Base-by-base conservation (phyloP, 1,140 invertebrate genomes). In the Gonioctena quinquepunctata region DNA sequence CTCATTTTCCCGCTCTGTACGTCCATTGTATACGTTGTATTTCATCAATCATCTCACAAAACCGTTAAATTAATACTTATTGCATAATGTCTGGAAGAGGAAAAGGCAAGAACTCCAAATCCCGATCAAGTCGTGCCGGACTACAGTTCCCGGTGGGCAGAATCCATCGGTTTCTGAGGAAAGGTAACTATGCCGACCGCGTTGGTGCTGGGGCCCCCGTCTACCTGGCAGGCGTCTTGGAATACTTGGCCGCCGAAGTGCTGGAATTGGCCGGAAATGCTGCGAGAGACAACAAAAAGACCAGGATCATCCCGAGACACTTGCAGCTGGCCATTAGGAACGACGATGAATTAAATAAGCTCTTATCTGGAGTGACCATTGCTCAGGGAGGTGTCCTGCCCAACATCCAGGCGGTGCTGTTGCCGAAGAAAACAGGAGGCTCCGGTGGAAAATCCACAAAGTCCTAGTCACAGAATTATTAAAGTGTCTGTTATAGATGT, bases 351-450 rank as follows among this genome's bases (percentile, higher is more conserved):
- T 84, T 96, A 72, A 93, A 92, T 78, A 90, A 74, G 80, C 85
- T 96, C 57, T 81, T 96, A n/a, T 87, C 89, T 50, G 91, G 92
- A 60, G 93, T 94, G 0, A 94, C 92, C 2, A 94, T 96, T 73
- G 91, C 93, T 8, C 89, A 94, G 80, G 93, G 93, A 70, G 94
- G 94, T 72, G 94, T 95, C 1, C 76, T 95, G 42, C 94, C 93
- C 1, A 89, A 91, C 74, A 94, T 95, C 57, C 90, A 93, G 70
- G 87, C 91, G 1, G 88, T 91, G 19, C 83, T 94, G 3, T 75
- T 88, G 59, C 87, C 86, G 2, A 87, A 86, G 80, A 87, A 86
- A 68, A 85, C 86, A 16, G 73, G 66, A 22, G 52, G 64, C 42
- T 26, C 28, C 16, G 70, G 50, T 25, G 69, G 56, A 6, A 71